These are phyloP conservation scores for Paramacrobiotus metropolitanus DNA, from an alignment of 1,140 invertebrate species.

Conservation along the genomic window DNA sequence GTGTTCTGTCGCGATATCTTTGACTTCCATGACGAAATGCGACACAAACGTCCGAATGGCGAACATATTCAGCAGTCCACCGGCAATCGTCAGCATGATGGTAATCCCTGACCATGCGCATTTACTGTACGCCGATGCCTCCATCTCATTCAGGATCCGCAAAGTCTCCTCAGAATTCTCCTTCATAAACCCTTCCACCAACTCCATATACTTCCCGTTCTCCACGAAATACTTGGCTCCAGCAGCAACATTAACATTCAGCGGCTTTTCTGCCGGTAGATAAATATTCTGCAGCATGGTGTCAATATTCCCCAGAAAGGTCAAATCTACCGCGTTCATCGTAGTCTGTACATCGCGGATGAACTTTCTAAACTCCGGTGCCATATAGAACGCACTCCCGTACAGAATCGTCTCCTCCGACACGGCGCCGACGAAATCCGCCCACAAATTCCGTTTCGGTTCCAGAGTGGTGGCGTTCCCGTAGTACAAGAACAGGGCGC, in stretches of 20 bases:
- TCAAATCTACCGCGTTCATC: background rate
- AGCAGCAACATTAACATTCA: background rate
- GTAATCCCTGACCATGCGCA: background rate
- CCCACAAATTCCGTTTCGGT: background rate
- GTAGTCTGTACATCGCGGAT: background rate
- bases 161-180: background rate
- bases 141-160: background rate
- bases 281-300: background rate
- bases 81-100: background rate
- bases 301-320: background rate
- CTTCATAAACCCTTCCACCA: background rate
- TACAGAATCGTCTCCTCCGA: background rate
- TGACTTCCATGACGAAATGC: background rate
- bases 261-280: background rate
- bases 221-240: background rate
- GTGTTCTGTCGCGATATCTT: background rate
- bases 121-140: background rate
- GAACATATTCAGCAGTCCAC: background rate
- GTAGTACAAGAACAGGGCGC: background rate
- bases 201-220: background rate
- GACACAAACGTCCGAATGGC: background rate
- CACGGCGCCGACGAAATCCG: background rate
- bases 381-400: background rate
- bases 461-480: background rate
- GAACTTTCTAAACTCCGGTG: background rate